Percentiles rank a stretch among this genome's conserved stretches.
Evolutionary conservation across 92 coral and sea anemone species (phyloP).

Genomic region (Palythoa caribaeorum): DNA sequence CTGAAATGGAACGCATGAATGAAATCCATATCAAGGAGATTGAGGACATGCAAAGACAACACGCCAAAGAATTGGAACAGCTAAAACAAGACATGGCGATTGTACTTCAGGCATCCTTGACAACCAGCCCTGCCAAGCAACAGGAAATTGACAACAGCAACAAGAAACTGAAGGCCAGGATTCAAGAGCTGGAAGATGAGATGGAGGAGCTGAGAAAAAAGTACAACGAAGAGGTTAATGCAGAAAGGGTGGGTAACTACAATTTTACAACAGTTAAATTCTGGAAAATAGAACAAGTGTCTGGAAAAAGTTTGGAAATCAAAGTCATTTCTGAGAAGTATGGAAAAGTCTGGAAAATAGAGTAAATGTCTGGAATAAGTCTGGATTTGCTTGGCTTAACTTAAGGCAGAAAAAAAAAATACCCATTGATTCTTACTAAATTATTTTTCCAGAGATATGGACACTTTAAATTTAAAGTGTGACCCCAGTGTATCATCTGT

Average conservation of each 20-base stretch:
- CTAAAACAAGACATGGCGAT: slow-evolving; percentile 87
- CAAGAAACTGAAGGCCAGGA: slow-evolving; percentile 70
- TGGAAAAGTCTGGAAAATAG: too few relatives aligned
- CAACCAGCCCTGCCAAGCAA: slow-evolving; percentile 76
- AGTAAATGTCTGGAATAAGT: too few relatives aligned
- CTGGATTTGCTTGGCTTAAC: too few relatives aligned
- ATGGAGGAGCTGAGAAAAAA: slow-evolving; percentile 78
- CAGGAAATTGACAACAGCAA: slow-evolving; percentile 58
- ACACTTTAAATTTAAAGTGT: too few relatives aligned
- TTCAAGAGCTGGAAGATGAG: slow-evolving; percentile 79
- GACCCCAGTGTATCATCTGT: too few relatives aligned
- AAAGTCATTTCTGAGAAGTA: too few relatives aligned
- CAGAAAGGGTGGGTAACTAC: slow-evolving; percentile 70
- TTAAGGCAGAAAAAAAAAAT: too few relatives aligned
- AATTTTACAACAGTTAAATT: not conserved
- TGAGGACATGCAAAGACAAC: slow-evolving; percentile 79
- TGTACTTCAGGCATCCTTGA: slow-evolving; percentile 86
- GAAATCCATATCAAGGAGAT: slow-evolving; percentile 87
- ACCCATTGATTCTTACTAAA: too few relatives aligned
- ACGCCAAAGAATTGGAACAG: slow-evolving; percentile 87
- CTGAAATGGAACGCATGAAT: slow-evolving; percentile 90
- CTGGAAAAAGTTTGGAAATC: too few relatives aligned
- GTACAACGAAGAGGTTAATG: slow-evolving; percentile 81
- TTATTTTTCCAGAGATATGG: too few relatives aligned
- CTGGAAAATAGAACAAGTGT: too few relatives aligned